Evolutionary conservation across 2,113 vertebrate species (phyloP).

Genomic region (Sigmodon hispidus): DNA sequence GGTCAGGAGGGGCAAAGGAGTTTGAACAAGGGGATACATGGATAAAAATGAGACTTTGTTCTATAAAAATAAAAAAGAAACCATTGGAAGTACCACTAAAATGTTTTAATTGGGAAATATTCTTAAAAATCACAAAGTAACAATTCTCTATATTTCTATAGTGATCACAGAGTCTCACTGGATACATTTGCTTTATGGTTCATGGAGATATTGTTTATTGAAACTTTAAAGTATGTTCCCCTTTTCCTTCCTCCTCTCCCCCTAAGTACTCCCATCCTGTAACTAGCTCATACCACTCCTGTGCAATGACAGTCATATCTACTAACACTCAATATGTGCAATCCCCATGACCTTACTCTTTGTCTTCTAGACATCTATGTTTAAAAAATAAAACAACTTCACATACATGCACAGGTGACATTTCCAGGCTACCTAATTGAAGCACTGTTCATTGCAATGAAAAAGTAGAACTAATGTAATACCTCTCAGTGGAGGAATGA

Average conservation of each 20-base stretch:
- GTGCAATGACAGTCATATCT: neutral
- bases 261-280: neutral
- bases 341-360: neutral
- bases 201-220: neutral
- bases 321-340: neutral
- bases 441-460: neutral
- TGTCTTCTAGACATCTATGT: constrained; percentile 32
- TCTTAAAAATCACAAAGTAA: neutral
- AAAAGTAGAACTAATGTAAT: constrained; percentile 31
- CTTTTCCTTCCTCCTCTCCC: neutral
- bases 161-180: neutral
- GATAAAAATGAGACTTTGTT: no score
- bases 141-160: neutral
- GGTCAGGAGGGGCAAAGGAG: no score
- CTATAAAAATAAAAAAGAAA: no score
- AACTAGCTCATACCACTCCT: neutral
- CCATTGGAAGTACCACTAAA: neutral
- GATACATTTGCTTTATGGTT: neutral
- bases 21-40: no score
- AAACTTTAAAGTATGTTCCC: neutral
- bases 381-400: constrained; percentile 38
- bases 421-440: neutral
- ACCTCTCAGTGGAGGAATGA: neutral
- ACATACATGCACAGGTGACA: neutral
- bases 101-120: neutral